These are phyloP conservation scores for Geophilus truncorum DNA, from an alignment of 2,888 invertebrate genomes.

Conservation along the genomic window DNA sequence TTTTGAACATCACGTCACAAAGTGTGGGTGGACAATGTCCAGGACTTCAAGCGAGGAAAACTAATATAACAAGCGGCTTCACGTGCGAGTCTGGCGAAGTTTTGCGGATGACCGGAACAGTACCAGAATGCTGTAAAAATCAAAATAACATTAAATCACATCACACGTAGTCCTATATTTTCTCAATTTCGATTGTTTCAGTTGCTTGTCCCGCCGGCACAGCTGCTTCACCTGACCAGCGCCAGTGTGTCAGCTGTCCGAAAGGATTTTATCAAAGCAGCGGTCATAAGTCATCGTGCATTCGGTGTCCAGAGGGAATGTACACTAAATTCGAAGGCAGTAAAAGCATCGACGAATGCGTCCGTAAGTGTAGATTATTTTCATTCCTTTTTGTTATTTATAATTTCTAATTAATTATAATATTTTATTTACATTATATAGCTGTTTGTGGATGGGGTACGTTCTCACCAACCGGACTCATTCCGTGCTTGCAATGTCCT, in stretches of 20 bases:
- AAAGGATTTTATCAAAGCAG: conserved; percentile 90
- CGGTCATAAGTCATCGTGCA: conserved; percentile 82
- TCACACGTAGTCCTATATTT: too few species aligned
- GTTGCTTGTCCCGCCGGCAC: conserved; percentile 97
- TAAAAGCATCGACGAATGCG: conserved; percentile 76
- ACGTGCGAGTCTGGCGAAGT: conserved; percentile 92
- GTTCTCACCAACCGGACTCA: conserved; percentile 88
- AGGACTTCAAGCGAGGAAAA: conserved; percentile 77
- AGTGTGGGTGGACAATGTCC: conserved; percentile 85
- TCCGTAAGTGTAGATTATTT: conserved; percentile 51
- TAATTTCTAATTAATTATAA: not conserved
- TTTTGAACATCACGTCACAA: conserved; percentile 73
- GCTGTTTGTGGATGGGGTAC: conserved; percentile 93
- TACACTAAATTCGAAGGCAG: conserved; percentile 58
- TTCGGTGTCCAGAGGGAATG: conserved; percentile 84
- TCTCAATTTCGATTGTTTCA: too few species aligned
- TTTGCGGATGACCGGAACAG: conserved; percentile 84
- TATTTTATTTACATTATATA: conserved; percentile 36
- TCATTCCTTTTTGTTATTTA: not conserved
- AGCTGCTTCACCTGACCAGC: conserved; percentile 82
- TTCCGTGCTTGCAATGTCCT: conserved; percentile 90
- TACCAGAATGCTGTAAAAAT: conserved; percentile 81
- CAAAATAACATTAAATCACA: not conserved
- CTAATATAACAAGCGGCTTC: conserved; percentile 79
- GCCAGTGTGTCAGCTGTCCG: conserved; percentile 83